These are phyloP conservation scores for Silurus lanzhouensis DNA, from an alignment of 2,797 vertebrate genomes.

Conservation along the genomic window DNA sequence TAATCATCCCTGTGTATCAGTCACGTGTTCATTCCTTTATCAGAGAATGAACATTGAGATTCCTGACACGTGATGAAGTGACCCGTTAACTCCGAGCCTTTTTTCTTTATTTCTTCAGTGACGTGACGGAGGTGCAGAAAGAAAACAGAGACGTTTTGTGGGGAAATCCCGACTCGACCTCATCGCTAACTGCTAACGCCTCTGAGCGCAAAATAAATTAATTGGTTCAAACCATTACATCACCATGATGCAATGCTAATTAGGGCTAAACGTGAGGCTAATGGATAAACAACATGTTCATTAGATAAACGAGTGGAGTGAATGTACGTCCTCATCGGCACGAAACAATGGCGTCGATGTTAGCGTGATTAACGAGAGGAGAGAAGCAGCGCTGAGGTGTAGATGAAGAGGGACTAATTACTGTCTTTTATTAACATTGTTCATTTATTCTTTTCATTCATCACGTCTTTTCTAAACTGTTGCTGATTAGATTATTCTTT, in stretches of 20 bases:
- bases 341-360: background rate
- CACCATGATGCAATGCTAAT: constrained; percentile 18
- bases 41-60: background rate
- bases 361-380: constrained; percentile 6
- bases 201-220: constrained; percentile 3
- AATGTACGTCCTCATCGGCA: background rate
- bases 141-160: background rate
- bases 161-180: background rate
- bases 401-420: background rate
- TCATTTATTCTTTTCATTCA: constrained; percentile 5
- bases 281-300: constrained; percentile 29
- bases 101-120: background rate
- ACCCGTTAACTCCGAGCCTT: background rate
- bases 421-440: background rate
- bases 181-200: background rate
- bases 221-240: constrained; percentile 6
- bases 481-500: background rate
- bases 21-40: background rate
- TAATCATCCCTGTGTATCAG: background rate
- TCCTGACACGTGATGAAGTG: background rate
- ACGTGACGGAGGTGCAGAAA: background rate
- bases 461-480: background rate
- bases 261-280: constrained; percentile 18
- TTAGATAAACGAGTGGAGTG: constrained; percentile 4
- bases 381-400: background rate